These are phyloP conservation scores for Reinhardtius hippoglossoides DNA, from an alignment of 2,113 vertebrate species.

Conservation along the genomic window DNA sequence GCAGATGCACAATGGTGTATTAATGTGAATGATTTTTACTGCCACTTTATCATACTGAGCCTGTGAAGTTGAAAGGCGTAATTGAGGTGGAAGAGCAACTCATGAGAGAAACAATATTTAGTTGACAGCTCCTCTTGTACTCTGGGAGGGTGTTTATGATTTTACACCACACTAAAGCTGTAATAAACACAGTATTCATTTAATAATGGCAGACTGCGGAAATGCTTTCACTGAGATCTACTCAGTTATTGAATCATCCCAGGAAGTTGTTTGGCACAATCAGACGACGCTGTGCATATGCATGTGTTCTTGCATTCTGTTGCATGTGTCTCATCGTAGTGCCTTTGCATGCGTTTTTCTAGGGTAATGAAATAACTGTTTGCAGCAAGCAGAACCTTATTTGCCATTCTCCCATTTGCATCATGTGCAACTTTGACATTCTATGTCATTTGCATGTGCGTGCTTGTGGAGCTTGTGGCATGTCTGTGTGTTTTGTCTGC, in stretches of 20 bases:
- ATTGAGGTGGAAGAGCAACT: conserved; percentile 99
- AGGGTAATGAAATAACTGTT: conserved; percentile 40
- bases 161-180: conserved; percentile 97
- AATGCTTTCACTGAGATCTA: conserved; percentile 86
- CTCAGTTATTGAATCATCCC: conserved; percentile 87
- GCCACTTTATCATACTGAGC: conserved; percentile 99
- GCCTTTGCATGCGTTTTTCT: conserved; percentile 21
- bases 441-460: conserved; percentile 68
- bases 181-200: conserved; percentile 96
- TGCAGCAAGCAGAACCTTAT: conserved; percentile 42
- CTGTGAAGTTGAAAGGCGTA: conserved; percentile 98
- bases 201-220: conserved; percentile 89
- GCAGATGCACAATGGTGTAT: conserved; percentile 99
- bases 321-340: too few species aligned
- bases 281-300: background rate
- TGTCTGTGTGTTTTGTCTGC: conserved; percentile 73
- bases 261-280: conserved; percentile 76
- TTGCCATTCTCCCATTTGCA: conserved; percentile 53
- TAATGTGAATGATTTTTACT: conserved; percentile 99
- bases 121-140: conserved; percentile 97
- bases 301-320: conserved; percentile 17
- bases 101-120: conserved; percentile 98
- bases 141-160: conserved; percentile 96
- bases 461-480: background rate
- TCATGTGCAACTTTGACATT: conserved; percentile 68